A percentile compares a stretch with the other conserved stretches of the same genome.
phyloP scores from a whole-genome alignment of 1,140 invertebrate genomes.

The Zaprionus inermis region DNA sequence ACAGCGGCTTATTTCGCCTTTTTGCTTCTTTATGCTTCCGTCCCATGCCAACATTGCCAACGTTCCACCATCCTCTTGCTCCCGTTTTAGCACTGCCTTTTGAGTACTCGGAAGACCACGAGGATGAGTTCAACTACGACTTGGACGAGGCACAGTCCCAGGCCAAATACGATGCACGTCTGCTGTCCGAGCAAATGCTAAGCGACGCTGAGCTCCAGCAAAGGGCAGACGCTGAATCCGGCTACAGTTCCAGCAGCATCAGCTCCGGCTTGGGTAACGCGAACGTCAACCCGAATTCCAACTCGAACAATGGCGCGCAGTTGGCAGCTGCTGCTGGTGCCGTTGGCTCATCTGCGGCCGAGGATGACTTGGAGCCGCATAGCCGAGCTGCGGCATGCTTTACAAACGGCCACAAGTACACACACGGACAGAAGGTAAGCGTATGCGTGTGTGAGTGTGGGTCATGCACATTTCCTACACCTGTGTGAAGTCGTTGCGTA shows the following conservation, averaged over 20 bases:
- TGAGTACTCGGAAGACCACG: conserved; percentile 77
- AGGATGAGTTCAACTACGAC: conserved; percentile 77
- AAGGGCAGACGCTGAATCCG: conserved; percentile 37
- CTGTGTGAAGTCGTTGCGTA: conserved; percentile 10
- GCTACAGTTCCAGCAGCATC: conserved; percentile 26
- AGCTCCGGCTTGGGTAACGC: conserved; percentile 2
- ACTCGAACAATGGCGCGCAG: conserved; percentile 16
- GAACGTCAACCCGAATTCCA: conserved; percentile 35
- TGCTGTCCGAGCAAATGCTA: conserved; percentile 81
- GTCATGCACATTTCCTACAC: conserved; percentile 28
- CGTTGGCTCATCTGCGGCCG: conserved; percentile 36
- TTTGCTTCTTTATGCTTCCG: conserved; percentile 32
- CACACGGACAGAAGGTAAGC: conserved; percentile 82
- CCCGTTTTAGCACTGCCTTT: conserved; percentile 59
- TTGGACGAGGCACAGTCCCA: conserved; percentile 81
- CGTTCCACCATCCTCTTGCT: not conserved
- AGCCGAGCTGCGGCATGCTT: conserved; percentile 78
- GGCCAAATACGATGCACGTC: conserved; percentile 82
- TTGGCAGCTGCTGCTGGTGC: conserved; percentile 10
- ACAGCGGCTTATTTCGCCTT: conserved; percentile 58
- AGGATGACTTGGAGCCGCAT: conserved; percentile 77
- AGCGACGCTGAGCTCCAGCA: conserved; percentile 67
- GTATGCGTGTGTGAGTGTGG: not conserved
- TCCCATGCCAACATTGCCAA: too few species aligned
- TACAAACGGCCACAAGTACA: conserved; percentile 77